Evolutionary conservation across 2,113 vertebrate genomes (phyloP).

Genomic region (Erythrocebus patas): DNA sequence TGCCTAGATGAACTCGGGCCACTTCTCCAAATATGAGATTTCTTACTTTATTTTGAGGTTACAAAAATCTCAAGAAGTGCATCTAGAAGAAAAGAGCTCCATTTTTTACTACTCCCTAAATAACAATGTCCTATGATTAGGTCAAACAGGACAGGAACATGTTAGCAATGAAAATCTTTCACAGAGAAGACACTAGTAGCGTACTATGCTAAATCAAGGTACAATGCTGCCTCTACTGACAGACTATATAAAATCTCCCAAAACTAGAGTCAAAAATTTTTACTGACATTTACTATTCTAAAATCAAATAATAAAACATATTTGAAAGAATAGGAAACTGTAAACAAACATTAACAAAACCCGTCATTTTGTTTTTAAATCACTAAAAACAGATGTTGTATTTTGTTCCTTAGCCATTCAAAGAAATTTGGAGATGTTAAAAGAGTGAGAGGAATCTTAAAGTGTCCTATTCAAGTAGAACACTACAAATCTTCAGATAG

Average conservation of each 20-base stretch:
- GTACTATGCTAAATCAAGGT: not conserved
- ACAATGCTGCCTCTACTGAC: not conserved
- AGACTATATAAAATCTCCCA: slow-evolving; percentile 2
- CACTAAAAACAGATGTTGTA: not conserved
- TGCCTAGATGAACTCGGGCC: not conserved
- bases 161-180: slow-evolving; percentile 18
- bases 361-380: not conserved
- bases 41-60: slow-evolving; percentile 36
- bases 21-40: slow-evolving; percentile 57
- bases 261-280: slow-evolving; percentile 35
- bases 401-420: not conserved
- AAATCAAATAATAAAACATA: slow-evolving; percentile 24
- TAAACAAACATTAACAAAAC: slow-evolving; percentile 46
- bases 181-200: not conserved
- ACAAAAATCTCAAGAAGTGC: slow-evolving; percentile 25
- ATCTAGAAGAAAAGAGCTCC: slow-evolving; percentile 1
- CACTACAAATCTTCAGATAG: not conserved
- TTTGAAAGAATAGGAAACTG: slow-evolving; percentile 1
- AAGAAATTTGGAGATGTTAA: slow-evolving; percentile 4
- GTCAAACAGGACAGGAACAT: slow-evolving; percentile 13
- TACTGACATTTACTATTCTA: not conserved
- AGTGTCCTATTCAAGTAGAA: not conserved
- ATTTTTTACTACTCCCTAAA: slow-evolving; percentile 12
- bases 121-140: not conserved
- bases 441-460: not conserved